Conservation (phyloP, 2,797 vertebrate genomes). For the Mustela erminea region DNA sequence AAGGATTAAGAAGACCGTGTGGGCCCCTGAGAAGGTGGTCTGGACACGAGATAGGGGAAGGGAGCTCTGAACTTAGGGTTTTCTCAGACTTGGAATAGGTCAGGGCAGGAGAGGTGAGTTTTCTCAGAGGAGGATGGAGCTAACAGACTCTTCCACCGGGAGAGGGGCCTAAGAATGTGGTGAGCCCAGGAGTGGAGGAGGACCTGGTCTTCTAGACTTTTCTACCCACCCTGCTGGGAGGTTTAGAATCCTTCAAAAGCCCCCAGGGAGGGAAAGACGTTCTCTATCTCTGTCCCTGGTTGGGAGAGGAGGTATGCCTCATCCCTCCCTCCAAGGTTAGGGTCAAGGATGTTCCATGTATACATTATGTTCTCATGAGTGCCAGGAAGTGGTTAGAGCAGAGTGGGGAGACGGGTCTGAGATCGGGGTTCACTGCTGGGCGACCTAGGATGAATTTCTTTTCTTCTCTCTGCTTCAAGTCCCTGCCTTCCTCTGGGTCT, state of each 20-base stretch:
- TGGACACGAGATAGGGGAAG: accelerated
- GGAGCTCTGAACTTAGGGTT: not conserved
- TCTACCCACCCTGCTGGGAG: not conserved
- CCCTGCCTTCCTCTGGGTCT: not conserved
- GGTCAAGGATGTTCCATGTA: not conserved
- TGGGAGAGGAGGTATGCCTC: not conserved
- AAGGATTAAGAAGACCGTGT: not conserved
- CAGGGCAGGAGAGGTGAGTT: not conserved
- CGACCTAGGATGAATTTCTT: not conserved
- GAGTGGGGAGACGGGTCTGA: not conserved
- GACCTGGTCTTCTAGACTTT: not conserved
- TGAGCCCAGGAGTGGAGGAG: not conserved
- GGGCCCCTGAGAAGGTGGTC: not conserved
- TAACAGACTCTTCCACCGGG: not conserved
- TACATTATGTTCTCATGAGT: not conserved
- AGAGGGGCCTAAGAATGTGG: not conserved
- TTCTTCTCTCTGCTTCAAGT: not conserved
- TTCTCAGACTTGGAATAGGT: not conserved
- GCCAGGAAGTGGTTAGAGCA: not conserved
- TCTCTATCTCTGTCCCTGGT: not conserved
- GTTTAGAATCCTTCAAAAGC: not conserved
- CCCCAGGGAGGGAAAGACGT: not conserved
- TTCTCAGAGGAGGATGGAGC: not conserved
- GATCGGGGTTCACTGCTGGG: not conserved
- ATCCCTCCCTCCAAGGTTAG: not conserved